These are phyloP conservation scores for Stenopsyche tienmushanensis DNA, from an alignment of 1,140 invertebrate genomes.

Conservation along the genomic window DNA sequence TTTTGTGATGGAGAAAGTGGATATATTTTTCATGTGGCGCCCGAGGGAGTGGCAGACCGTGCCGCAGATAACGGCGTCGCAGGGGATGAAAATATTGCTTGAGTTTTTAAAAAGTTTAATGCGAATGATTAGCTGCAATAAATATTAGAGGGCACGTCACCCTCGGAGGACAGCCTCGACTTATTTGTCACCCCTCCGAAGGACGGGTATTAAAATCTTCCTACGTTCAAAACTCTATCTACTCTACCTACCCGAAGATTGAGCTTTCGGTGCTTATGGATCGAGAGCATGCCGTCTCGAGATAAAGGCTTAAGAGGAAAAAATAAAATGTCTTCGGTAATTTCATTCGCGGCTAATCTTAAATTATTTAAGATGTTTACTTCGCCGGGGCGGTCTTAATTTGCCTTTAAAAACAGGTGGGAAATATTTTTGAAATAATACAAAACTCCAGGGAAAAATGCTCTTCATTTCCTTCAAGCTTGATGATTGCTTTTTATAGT, in stretches of 20 bases:
- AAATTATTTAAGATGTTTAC: conserved; percentile 1
- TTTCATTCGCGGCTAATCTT: conserved; percentile 3
- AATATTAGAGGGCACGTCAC: conserved; percentile 39
- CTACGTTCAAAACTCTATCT: not conserved
- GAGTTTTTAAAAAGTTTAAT: conserved; percentile 42
- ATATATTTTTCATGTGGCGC: conserved; percentile 37
- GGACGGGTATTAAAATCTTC: conserved; percentile 28
- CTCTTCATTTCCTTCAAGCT: no score
- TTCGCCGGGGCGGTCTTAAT: no score
- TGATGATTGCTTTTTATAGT: no score
- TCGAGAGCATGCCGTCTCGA: not conserved
- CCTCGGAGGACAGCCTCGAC: no score
- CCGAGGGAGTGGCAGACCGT: conserved; percentile 26
- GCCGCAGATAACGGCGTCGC: conserved; percentile 17
- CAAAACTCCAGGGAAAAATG: no score
- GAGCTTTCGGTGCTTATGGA: not conserved
- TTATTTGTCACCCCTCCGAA: conserved; percentile 32
- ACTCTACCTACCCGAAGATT: not conserved
- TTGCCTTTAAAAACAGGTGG: no score
- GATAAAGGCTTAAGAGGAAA: conserved; percentile 18
- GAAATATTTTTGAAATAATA: no score
- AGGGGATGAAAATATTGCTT: conserved; percentile 24
- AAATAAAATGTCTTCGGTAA: conserved; percentile 1
- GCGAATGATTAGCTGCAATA: conserved; percentile 42
- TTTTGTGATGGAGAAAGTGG: conserved; percentile 31